Base-by-base conservation (phyloP, 2,888 invertebrate genomes). In the Axea sp. region DNA sequence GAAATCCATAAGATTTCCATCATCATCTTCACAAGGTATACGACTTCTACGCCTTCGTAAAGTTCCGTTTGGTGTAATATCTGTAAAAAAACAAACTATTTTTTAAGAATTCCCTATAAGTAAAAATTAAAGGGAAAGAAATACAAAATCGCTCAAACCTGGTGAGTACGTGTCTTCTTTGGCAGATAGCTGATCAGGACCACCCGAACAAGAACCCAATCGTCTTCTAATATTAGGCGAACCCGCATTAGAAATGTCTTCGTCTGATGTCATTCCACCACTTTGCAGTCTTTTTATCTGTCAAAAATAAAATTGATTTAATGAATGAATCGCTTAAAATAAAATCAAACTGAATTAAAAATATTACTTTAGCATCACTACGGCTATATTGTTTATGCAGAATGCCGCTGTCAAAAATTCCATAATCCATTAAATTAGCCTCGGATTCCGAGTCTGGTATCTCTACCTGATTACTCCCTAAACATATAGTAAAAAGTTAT, bases 51-150 rank as follows among this genome's bases (percentile, higher is more conserved):
- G 90, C 24, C 96, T 90, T 11, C 96, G 90, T 28, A 96, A 88
- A 76, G 96, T 96, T 22, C 96, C 96, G 76, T 95, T 96, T 7
- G 96, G 96, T 2, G 96, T 96, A 30, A 96, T 93, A 84, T 96
- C 96, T 90, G 88, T 62, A 43, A 69, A n/a, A 41, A 88, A 62
- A 41, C 67, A n/a, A 47, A n/a, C n/a, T n/a, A 57, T 33, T 31
- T 31, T 1, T 24, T 24, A 24, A 24, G 1, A 24, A 6, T 24
- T 35, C 2, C 1, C 19, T 19, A 19, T 19, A 19, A 3, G 4
- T 19, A 19, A 3, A 19, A 3, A 19, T 19, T 19, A 19, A 19
- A 19, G 4, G 3, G 2, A 3, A 19, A 3, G 3, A 2, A 19
- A 19, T 3, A 19, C 3, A 19, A 2, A 19, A 19, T 19, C 4